Evolutionary conservation across 2,888 invertebrate species (phyloP).

Genomic region (Myopa tessellatipennis): DNA sequence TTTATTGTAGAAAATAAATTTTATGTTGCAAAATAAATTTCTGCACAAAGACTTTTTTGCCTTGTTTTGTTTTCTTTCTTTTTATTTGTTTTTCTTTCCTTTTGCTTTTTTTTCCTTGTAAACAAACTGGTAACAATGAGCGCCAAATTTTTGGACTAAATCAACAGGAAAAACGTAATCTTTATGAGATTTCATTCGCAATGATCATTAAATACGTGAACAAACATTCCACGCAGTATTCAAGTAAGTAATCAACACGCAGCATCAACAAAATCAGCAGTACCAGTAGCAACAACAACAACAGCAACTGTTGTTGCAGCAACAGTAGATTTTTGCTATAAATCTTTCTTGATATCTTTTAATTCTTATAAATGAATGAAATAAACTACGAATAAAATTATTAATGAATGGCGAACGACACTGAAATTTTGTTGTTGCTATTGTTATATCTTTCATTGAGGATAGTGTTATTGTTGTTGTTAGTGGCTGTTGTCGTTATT

Average conservation of each 20-base stretch:
- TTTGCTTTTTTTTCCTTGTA: too few species aligned
- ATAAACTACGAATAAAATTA: conserved; percentile 12
- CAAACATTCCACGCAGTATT: background rate
- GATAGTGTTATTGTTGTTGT: background rate
- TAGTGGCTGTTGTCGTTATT: conserved; percentile 7
- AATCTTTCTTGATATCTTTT: background rate
- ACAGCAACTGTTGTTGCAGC: background rate
- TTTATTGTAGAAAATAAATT: too few species aligned
- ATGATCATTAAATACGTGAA: too few species aligned
- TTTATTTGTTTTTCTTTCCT: background rate
- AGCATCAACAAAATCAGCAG: background rate
- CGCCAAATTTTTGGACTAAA: too few species aligned
- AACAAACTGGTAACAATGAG: too few species aligned
- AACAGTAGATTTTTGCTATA: conserved; percentile 10
- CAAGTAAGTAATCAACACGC: background rate
- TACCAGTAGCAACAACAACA: background rate
- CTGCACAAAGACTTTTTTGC: too few species aligned
- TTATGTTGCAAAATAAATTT: too few species aligned
- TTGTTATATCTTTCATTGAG: background rate
- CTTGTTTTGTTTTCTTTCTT: too few species aligned
- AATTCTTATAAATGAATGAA: background rate
- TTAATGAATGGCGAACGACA: conserved; percentile 17
- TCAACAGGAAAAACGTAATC: too few species aligned
- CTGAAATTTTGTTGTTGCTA: background rate
- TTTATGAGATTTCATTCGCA: too few species aligned